These are phyloP conservation scores for Lasioglossum baleicum DNA, from an alignment of 1,140 invertebrate species.

Conservation along the genomic window DNA sequence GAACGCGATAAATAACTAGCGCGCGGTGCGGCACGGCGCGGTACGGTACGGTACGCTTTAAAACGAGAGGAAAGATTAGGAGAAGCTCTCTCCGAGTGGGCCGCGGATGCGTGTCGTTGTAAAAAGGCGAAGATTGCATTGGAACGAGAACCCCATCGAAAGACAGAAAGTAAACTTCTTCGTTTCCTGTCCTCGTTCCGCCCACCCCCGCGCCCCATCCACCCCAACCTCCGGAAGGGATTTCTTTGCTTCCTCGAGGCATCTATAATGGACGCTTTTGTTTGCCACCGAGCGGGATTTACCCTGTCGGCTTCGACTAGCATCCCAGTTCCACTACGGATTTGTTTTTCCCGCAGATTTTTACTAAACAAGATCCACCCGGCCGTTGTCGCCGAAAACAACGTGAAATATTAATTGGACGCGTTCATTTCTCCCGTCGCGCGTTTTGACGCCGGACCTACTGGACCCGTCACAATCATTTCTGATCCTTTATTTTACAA, in stretches of 20 bases:
- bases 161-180: not conserved
- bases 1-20: conserved; percentile 22
- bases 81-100: not conserved
- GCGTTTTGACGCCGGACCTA: too few species aligned
- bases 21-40: too few species aligned
- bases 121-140: conserved; percentile 20
- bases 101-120: not conserved
- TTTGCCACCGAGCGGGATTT: conserved; percentile 13
- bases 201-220: not conserved
- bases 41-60: not conserved
- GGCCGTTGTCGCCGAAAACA: too few species aligned
- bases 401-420: too few species aligned
- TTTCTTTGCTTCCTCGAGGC: conserved; percentile 3
- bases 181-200: not conserved
- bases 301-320: not conserved
- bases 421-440: too few species aligned
- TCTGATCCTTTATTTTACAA: too few species aligned
- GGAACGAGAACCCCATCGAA: not conserved
- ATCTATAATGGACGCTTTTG: conserved; percentile 21
- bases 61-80: conserved; percentile 26
- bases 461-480: too few species aligned
- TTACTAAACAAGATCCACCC: too few species aligned
- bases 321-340: not conserved
- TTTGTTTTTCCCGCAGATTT: not conserved
- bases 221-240: not conserved